Evolutionary conservation across 1,140 invertebrate genomes (phyloP).

Genomic region (Pseudobourletiella spinata): DNA sequence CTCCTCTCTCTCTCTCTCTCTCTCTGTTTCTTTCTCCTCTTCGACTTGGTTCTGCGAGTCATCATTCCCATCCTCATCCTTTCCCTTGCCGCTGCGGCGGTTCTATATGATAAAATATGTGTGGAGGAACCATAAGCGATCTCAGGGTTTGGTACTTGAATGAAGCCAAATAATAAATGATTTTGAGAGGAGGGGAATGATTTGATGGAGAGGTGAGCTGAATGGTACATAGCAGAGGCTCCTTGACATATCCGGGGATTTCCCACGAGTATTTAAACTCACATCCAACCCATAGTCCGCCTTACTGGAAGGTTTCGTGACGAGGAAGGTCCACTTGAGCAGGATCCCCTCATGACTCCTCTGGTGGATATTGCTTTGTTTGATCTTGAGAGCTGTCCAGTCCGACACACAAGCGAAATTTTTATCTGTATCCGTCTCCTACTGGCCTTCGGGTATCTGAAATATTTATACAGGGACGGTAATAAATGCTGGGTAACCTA

Average conservation of each 20-base stretch:
- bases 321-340: slow-evolving; percentile 14
- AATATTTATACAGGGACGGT: too few relatives aligned
- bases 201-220: slow-evolving; percentile 10
- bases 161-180: too few relatives aligned
- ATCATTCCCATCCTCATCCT: too few relatives aligned
- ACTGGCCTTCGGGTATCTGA: neutral
- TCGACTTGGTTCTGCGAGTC: too few relatives aligned
- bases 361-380: slow-evolving; percentile 6
- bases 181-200: too few relatives aligned
- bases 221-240: slow-evolving; percentile 34
- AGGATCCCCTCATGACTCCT: slow-evolving; percentile 12
- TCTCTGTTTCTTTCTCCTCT: neutral
- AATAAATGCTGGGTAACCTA: too few relatives aligned
- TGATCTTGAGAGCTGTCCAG: slow-evolving; percentile 12
- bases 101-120: too few relatives aligned
- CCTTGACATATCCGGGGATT: slow-evolving; percentile 33
- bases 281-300: slow-evolving; percentile 27
- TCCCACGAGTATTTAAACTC: slow-evolving; percentile 24
- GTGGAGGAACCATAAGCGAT: too few relatives aligned
- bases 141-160: too few relatives aligned
- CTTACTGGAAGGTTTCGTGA: slow-evolving; percentile 16
- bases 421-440: neutral
- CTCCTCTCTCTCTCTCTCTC: neutral
- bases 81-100: too few relatives aligned
- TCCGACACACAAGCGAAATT: slow-evolving; percentile 19